phyloP scores from a whole-genome alignment of 2,113 vertebrate genomes.

The Chaetodon trifascialis region DNA sequence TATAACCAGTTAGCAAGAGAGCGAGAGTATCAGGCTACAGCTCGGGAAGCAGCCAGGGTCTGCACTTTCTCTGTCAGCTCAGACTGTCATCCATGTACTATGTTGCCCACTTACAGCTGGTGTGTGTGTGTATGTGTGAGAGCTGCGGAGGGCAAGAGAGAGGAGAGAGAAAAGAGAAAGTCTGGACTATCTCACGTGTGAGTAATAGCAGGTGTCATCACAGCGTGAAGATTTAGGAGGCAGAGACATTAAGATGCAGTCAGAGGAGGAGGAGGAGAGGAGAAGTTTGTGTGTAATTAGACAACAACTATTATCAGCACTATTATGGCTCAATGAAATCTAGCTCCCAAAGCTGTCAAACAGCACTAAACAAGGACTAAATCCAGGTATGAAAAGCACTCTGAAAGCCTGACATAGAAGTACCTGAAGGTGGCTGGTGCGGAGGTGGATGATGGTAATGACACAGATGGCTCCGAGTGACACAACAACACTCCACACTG shows the following conservation, averaged over 20 bases:
- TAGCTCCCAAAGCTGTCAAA: conserved; percentile 38
- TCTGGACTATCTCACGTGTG: conserved; percentile 63
- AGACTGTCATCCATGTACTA: conserved; percentile 37
- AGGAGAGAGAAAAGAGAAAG: conserved; percentile 30
- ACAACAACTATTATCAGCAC: not conserved
- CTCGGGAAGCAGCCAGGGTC: conserved; percentile 37
- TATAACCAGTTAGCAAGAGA: conserved; percentile 37
- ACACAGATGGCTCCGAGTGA: conserved; percentile 66
- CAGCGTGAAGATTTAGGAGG: conserved; percentile 26
- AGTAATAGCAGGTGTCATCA: conserved; percentile 59
- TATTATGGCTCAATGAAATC: conserved; percentile 52
- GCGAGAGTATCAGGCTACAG: conserved; percentile 39
- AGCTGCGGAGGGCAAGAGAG: conserved; percentile 16
- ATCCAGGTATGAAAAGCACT: conserved; percentile 23
- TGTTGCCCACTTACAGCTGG: conserved; percentile 45
- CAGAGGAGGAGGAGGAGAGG: conserved; percentile 30
- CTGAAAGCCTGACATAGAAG: not conserved
- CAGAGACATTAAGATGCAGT: conserved; percentile 50
- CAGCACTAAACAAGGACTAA: conserved; percentile 42
- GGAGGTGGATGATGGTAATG: conserved; percentile 60
- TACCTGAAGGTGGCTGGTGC: conserved; percentile 69
- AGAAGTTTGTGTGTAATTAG: not conserved
- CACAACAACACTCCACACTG: conserved; percentile 67
- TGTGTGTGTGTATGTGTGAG: conserved; percentile 25
- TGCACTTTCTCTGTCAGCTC: conserved; percentile 45